Conservation (phyloP, 2,797 vertebrate species). For the Poecilia velifera region DNA sequence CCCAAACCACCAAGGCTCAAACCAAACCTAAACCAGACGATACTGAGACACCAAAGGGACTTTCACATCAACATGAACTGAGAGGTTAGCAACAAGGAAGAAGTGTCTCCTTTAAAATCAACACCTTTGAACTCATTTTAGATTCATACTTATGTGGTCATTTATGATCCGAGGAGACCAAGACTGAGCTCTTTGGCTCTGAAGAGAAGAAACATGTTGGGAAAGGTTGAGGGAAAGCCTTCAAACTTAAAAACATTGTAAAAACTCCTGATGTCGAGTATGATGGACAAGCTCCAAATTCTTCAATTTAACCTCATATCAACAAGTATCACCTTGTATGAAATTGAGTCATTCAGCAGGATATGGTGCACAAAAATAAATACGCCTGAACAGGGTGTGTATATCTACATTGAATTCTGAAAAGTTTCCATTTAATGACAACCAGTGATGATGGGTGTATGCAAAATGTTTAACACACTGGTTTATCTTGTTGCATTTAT, state of each 20-base stretch:
- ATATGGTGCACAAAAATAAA: background rate
- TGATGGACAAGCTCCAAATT: background rate
- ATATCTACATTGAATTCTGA: background rate
- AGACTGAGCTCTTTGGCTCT: background rate
- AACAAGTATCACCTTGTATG: background rate
- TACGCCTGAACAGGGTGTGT: background rate
- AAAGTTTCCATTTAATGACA: background rate
- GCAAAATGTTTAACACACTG: background rate
- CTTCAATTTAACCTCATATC: background rate
- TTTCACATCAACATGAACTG: background rate
- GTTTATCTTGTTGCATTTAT: background rate
- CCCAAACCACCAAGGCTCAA: background rate
- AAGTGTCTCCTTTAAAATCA: background rate
- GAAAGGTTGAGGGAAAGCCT: background rate
- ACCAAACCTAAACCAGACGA: background rate
- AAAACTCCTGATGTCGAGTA: background rate
- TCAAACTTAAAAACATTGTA: background rate
- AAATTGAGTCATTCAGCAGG: background rate
- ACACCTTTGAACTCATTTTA: background rate
- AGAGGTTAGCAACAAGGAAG: background rate
- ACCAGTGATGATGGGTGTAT: background rate
- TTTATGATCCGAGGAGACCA: background rate
- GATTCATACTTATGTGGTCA: too few relatives aligned
- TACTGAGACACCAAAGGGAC: background rate
- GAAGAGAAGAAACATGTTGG: background rate